Evolutionary conservation across 2,888 invertebrate genomes (phyloP).

Genomic region (Cartodere bifasciata): DNA sequence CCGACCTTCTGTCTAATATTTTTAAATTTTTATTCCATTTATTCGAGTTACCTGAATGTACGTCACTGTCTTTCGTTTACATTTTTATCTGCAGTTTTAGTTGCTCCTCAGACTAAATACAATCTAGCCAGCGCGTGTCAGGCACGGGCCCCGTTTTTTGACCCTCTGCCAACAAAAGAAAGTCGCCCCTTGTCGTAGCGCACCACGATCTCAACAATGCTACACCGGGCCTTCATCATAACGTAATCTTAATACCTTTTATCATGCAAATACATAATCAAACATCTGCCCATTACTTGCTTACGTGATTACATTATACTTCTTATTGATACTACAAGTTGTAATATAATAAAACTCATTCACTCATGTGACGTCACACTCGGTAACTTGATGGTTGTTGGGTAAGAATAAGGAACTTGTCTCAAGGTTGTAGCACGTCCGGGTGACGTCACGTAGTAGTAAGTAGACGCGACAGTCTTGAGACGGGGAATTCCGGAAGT

Average conservation of each 20-base stretch:
- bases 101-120: conserved; percentile 29
- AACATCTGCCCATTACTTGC: conserved; percentile 29
- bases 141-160: conserved; percentile 35
- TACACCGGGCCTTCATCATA: conserved; percentile 27
- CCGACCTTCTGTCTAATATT: no score
- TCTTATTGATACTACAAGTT: no score
- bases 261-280: conserved; percentile 31
- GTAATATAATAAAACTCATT: no score
- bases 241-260: conserved; percentile 35
- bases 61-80: conserved; percentile 28
- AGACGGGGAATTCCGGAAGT: no score
- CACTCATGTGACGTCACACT: conserved; percentile 22
- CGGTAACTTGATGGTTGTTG: conserved; percentile 22
- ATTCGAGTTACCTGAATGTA: neutral
- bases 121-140: conserved; percentile 34
- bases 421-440: conserved; percentile 33
- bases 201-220: conserved; percentile 24
- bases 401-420: conserved; percentile 32
- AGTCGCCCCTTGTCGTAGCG: conserved; percentile 25
- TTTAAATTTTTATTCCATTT: no score
- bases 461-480: neutral
- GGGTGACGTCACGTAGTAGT: conserved; percentile 32
- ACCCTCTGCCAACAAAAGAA: conserved; percentile 33
- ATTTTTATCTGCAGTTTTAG: conserved; percentile 28
- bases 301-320: conserved; percentile 14